Base-by-base conservation (phyloP, 2,797 vertebrate species). In the Intellagama lesueurii region DNA sequence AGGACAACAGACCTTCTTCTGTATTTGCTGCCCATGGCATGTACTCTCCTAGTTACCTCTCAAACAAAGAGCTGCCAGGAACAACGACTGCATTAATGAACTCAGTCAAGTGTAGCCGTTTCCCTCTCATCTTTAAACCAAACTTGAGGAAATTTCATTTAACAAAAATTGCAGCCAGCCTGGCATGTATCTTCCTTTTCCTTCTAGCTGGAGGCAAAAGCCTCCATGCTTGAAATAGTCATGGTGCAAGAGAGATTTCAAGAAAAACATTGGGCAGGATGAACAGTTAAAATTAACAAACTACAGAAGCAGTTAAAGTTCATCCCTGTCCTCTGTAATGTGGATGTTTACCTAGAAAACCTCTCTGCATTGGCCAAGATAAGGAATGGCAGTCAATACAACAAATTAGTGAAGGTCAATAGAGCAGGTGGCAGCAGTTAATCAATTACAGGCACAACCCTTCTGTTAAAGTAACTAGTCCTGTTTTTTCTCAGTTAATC, bases 401-500 rank as follows among this genome's bases (percentile, higher is more conserved):
- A 95, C 92, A 95, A 96, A 96, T 96, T 95, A 96, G 90, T 89
- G 91, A 95, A 94, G 93, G 95, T 97, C 96, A 96, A 94, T 84
- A 95, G 95, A 96, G 93, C 85, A 95, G 92, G 85, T 96, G 91
- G 89, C 92, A 93, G 92, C 92, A 94, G 90, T 95, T 97, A 95
- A 96, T 96, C 85, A 92, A 95, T 94, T 95, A 92, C 81, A 92
- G 92, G 95, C 94, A 90, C 89, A 95, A 96, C 95, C 81, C 60
- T 88, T 94, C 83, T 17, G 12, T 90, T 93, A 90, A 93, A 95
- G 81, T 89, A 96, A 66, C 47, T 91, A 95, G 95, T 92, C 70
- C 91, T 91, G 92, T 95, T 93, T 96, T 96, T 96, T 94, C 94
- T 97, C 95, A 96, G 92, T 64, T 96, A 96, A 97, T 96, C 94